Percentiles rank a stretch among this genome's conserved stretches.
Conservation (phyloP, 2,797 vertebrate genomes). For the Microctenopoma steveboyesi region DNA sequence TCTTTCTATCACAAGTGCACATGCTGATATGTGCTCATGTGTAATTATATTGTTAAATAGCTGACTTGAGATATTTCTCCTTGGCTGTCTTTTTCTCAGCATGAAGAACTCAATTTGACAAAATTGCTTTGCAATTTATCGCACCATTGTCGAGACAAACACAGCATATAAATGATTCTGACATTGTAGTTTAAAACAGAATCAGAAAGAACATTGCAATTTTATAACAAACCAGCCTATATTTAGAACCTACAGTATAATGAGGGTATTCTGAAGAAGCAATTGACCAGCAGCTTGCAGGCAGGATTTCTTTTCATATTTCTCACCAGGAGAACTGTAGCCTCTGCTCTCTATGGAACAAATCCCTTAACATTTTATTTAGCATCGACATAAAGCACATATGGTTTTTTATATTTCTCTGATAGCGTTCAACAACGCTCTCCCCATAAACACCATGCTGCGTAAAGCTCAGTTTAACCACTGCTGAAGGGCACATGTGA, state of each 20-base stretch:
- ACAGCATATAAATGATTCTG: conserved; percentile 45
- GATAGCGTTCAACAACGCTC: conserved; percentile 51
- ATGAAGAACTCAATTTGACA: conserved; percentile 33
- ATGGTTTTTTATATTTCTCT: conserved; percentile 31
- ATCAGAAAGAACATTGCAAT: conserved; percentile 53
- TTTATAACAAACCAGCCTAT: conserved; percentile 42
- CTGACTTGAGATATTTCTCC: conserved; percentile 27
- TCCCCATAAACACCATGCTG: conserved; percentile 32
- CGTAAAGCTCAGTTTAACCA: conserved; percentile 40
- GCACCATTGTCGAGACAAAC: conserved; percentile 52
- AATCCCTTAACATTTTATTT: conserved; percentile 63
- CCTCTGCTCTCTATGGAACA: conserved; percentile 44
- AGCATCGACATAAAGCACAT: conserved; percentile 59
- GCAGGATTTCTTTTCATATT: conserved; percentile 55
- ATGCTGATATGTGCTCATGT: neutral
- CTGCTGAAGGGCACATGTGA: conserved; percentile 28
- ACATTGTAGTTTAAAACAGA: conserved; percentile 47
- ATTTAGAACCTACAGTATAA: conserved; percentile 59
- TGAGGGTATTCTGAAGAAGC: conserved; percentile 61
- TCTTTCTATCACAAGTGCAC: conserved; percentile 21
- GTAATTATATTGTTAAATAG: conserved; percentile 23
- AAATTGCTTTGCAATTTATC: conserved; percentile 57
- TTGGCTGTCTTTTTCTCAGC: conserved; percentile 9
- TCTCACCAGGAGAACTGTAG: conserved; percentile 47
- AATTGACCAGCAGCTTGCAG: conserved; percentile 65